Evolutionary conservation across 1,140 invertebrate species (phyloP), one percentile per base, ranked within the genome.

Genomic region (Uloborus diversus): DNA sequence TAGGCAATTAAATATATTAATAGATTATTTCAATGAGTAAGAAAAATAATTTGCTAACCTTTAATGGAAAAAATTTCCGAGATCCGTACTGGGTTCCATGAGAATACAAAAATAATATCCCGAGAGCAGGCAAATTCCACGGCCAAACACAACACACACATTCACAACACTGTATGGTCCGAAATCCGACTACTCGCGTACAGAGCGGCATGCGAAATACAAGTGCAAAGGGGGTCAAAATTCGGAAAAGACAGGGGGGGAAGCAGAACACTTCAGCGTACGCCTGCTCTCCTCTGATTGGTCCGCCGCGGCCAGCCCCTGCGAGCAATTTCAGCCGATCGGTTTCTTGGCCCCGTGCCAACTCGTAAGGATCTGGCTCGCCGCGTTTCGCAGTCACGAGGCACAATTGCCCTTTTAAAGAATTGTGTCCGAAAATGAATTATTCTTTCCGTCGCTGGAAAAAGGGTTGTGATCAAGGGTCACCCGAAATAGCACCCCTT

Each of bases 401-500:
- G 69, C 9, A 57, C 69, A 61, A 70, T 70, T 57, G 68, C 68
- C 68, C 68, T 70, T 70, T 70, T 70, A 70, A 70, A 70, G 68
- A 70, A 70, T 70, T 33, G 64, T 66, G 64, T 70, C 68, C 57
- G 25, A 61, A 73, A 73, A 73, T 73, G 69, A 73, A 73, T 73
- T 61, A 73, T 70, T 37, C 68, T 33, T 68, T 37, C 51, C n/a
- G 14, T 33, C 51, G 7, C 13, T 53, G n/a, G n/a, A n/a, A n/a
- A 20, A n/a, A 14, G 5, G n/a, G n/a, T n/a, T n/a, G n/a, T n/a
- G n/a, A n/a, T n/a, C n/a, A n/a, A n/a, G n/a, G n/a, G n/a, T n/a
- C n/a, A n/a, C n/a, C n/a, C n/a, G n/a, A n/a, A n/a, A n/a, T n/a
- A n/a, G n/a, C n/a, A n/a, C n/a, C n/a, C n/a, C n/a, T n/a, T n/a